phyloP scores from a whole-genome alignment of 2,888 invertebrate genomes.

The Athripsodes cinereus region DNA sequence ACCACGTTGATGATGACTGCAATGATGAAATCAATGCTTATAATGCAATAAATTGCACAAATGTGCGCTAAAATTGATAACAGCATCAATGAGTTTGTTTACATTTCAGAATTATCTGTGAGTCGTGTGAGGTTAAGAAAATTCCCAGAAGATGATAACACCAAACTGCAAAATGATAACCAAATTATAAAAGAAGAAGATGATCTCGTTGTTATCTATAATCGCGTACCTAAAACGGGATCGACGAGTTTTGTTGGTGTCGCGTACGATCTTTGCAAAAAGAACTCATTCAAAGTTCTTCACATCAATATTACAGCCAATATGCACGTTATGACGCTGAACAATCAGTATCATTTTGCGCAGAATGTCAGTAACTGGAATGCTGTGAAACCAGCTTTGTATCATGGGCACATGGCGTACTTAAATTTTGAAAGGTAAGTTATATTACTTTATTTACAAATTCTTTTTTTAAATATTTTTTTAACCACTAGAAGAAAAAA shows the following conservation, averaged over 20 bases:
- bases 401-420: constrained; percentile 97
- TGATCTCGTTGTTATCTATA: constrained; percentile 82
- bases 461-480: too few species aligned
- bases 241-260: constrained; percentile 94
- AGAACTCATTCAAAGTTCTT: constrained; percentile 58
- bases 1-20: too few species aligned
- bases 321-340: constrained; percentile 87
- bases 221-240: constrained; percentile 95
- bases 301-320: constrained; percentile 96
- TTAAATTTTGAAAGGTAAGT: constrained; percentile 86
- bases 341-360: constrained; percentile 86
- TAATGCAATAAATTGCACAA: too few species aligned
- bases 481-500: too few species aligned
- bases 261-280: constrained; percentile 80
- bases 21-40: too few species aligned
- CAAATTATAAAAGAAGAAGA: constrained; percentile 44
- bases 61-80: too few species aligned
- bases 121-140: constrained; percentile 32
- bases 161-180: background rate
- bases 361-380: constrained; percentile 88
- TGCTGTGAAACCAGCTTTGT: constrained; percentile 86
- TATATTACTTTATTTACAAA: background rate
- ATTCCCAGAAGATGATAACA: constrained; percentile 23
- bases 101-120: constrained; percentile 35
- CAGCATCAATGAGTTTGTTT: too few species aligned